Evolutionary conservation across 2,888 invertebrate genomes (phyloP).

Genomic region (Dicyrtoma fusca): DNA sequence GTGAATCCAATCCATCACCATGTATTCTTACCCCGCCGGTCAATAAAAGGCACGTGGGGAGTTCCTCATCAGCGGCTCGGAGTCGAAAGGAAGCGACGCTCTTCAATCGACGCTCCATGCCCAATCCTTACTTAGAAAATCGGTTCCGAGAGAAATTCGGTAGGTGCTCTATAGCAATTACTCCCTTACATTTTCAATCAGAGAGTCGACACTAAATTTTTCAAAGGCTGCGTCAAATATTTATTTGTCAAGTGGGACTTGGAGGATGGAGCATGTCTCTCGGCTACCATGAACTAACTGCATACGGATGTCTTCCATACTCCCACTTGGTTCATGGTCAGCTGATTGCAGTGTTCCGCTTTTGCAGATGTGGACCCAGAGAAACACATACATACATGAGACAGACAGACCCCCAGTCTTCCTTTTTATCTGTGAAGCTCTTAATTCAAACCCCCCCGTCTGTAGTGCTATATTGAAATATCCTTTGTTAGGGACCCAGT

Average conservation of each 20-base stretch:
- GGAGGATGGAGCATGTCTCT: too few species aligned
- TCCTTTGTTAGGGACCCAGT: too few species aligned
- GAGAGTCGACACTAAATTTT: neutral
- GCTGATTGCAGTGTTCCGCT: too few species aligned
- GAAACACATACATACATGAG: too few species aligned
- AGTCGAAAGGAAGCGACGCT: constrained; percentile 49
- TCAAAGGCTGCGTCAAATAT: too few species aligned
- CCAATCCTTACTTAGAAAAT: constrained; percentile 53
- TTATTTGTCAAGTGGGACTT: too few species aligned
- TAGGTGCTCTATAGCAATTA: constrained; percentile 42
- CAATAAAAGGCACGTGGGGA: constrained; percentile 53
- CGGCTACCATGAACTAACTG: too few species aligned
- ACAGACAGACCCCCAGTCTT: too few species aligned
- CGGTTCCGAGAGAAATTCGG: constrained; percentile 54
- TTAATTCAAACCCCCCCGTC: neutral
- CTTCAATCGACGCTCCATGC: constrained; percentile 55
- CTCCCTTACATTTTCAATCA: neutral
- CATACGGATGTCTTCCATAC: too few species aligned
- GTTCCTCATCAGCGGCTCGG: constrained; percentile 34
- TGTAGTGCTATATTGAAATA: neutral
- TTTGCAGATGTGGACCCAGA: too few species aligned
- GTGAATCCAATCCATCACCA: constrained; percentile 33
- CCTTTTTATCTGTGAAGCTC: neutral
- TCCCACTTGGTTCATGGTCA: too few species aligned
- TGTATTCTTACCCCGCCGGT: constrained; percentile 36